These are phyloP conservation scores for Diadegma fenestrale DNA, from an alignment of 2,888 invertebrate genomes.

Conservation along the genomic window DNA sequence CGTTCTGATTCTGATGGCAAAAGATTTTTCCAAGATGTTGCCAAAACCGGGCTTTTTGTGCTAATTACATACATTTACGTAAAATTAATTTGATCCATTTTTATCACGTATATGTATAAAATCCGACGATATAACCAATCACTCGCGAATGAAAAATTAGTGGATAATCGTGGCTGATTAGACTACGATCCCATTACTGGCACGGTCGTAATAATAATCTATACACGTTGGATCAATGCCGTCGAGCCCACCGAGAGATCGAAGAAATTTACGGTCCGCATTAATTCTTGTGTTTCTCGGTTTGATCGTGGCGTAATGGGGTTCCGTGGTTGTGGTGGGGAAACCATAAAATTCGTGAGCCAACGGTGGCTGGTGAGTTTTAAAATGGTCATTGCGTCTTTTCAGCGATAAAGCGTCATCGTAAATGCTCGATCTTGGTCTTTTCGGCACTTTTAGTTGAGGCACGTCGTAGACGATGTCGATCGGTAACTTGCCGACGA, in stretches of 20 bases:
- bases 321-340: conserved; percentile 12
- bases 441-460: conserved; percentile 16
- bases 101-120: conserved; percentile 12
- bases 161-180: background rate
- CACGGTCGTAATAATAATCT: conserved; percentile 6
- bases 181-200: conserved; percentile 5
- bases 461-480: conserved; percentile 73
- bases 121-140: conserved; percentile 38
- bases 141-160: conserved; percentile 14
- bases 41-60: conserved; percentile 15
- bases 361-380: background rate
- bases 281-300: conserved; percentile 66
- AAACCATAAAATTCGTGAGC: conserved; percentile 61
- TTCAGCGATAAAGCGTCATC: conserved; percentile 73
- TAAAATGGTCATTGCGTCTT: conserved; percentile 60
- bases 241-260: conserved; percentile 45
- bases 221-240: background rate
- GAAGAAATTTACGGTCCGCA: conserved; percentile 56
- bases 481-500: conserved; percentile 11
- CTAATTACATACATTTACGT: conserved; percentile 3
- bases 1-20: background rate
- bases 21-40: background rate
- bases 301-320: conserved; percentile 72
- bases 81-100: background rate
- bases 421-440: conserved; percentile 73